Evolutionary conservation across 1,140 invertebrate species (phyloP), one percentile per base, ranked within the genome.

Genomic region (Calephelis virginiensis): DNA sequence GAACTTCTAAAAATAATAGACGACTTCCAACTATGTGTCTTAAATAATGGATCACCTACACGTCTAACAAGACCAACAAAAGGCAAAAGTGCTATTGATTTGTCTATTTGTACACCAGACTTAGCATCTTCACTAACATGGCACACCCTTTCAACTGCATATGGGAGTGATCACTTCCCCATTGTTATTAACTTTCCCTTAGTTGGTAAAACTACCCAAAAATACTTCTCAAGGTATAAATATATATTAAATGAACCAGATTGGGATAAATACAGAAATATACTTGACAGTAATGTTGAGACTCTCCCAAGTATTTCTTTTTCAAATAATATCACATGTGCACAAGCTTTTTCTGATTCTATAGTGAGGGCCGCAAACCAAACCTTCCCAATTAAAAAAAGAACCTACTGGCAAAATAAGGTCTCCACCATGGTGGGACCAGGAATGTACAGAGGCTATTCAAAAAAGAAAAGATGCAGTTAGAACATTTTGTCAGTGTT

Each of bases 381-480:
- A 46, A 56, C 43, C 9, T 59, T 68, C 48, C 61, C 50, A 7
- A 46, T 68, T 47, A n/a, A 68, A 48, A 56, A 68, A 63, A 48
- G 17, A 43, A 11, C 7, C 14, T 47, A 17, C 43, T 10, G 14
- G 46, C 11, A 63, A 17, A 50, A 68, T 68, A 13, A 14, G 38
- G 9, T 63, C 61, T 2, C 70, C 64, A 38, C 69, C 69, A 10
- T 71, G 74, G 68, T 76, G 71, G 74, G 71, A 76, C 45, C 28
- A 7, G 8, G 72, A 74, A 14, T 76, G 72, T 69, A 62, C 66
- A 8, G 46, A 49, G 9, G 68, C 70, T 8, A 66, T 76, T n/a
- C 63, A 37, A 11, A 56, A 68, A 64, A 59, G 74, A 49, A 74
- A 73, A 66, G 9, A 49, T 13, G 68, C 68, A 47, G 73, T 69